phyloP scores from a whole-genome alignment of 2,888 invertebrate genomes.

The Rhingia rostrata region DNA sequence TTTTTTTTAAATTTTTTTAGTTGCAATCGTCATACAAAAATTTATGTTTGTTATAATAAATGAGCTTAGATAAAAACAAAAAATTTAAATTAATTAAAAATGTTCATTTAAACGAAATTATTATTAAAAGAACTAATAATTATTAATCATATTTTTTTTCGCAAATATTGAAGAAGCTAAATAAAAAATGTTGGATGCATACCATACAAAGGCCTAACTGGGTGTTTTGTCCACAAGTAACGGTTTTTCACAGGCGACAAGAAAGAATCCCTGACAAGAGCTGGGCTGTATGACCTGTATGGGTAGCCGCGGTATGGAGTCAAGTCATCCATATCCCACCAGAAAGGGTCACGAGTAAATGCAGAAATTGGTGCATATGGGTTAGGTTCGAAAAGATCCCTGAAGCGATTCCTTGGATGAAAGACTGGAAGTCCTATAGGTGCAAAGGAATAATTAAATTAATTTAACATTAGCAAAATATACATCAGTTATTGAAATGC shows the following conservation, averaged over 20 bases:
- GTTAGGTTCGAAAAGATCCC: slow-evolving; percentile 91
- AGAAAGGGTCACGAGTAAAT: slow-evolving; percentile 94
- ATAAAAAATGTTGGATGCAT: not conserved
- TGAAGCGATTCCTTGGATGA: slow-evolving; percentile 85
- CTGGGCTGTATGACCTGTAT: slow-evolving; percentile 86
- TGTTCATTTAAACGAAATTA: too few relatives aligned
- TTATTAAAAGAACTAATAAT: not conserved
- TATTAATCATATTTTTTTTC: not conserved
- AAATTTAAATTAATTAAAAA: slow-evolving; percentile 11
- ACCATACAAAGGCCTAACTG: slow-evolving; percentile 94
- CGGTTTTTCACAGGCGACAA: slow-evolving; percentile 95
- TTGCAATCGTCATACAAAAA: not conserved
- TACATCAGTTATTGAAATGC: slow-evolving; percentile 8
- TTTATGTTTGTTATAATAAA: slow-evolving; percentile 1
- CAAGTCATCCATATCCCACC: slow-evolving; percentile 92
- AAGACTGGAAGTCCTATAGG: slow-evolving; percentile 88
- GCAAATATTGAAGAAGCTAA: not conserved
- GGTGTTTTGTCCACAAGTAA: slow-evolving; percentile 95
- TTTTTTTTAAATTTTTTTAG: too few relatives aligned
- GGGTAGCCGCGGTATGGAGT: slow-evolving; percentile 88
- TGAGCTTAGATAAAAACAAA: slow-evolving; percentile 35
- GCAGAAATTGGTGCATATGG: slow-evolving; percentile 90
- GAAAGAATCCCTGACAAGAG: slow-evolving; percentile 93
- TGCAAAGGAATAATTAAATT: not conserved
- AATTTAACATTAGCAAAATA: not conserved